Evolutionary conservation across 2,888 invertebrate genomes (phyloP).

Genomic region (Coleophora flavipennella): DNA sequence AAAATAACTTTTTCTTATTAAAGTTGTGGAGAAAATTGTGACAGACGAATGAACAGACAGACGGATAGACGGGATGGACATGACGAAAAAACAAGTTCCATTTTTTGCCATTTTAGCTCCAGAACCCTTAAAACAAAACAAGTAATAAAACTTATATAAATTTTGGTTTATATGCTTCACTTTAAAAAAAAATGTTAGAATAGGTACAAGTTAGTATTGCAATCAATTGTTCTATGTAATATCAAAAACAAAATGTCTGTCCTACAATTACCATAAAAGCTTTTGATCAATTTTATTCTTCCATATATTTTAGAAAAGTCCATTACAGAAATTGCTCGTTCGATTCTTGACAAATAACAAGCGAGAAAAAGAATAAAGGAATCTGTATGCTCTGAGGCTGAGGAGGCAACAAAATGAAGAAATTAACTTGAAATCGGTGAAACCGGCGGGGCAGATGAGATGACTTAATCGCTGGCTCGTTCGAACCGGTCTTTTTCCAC

Average conservation of each 20-base stretch:
- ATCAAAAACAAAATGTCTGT: conserved; percentile 7
- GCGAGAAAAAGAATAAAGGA: conserved; percentile 25
- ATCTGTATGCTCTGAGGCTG: conserved; percentile 12
- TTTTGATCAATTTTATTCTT: conserved; percentile 26
- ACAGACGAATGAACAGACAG: no score
- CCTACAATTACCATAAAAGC: conserved; percentile 30
- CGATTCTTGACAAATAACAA: conserved; percentile 33
- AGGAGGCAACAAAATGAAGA: conserved; percentile 54
- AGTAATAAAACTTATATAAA: no score
- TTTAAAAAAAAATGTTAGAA: no score
- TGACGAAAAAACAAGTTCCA: no score
- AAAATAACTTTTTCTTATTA: no score
- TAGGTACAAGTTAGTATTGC: no score
- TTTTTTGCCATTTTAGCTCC: no score
- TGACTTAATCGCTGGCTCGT: conserved; percentile 53
- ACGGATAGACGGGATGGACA: no score
- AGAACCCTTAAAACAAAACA: no score
- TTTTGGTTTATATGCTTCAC: no score
- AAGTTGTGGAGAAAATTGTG: no score
- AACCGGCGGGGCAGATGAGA: conserved; percentile 41
- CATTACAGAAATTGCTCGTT: conserved; percentile 61
- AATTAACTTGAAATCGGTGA: conserved; percentile 61
- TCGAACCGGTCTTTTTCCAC: conserved; percentile 43
- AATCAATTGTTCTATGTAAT: background rate
- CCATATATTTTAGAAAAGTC: conserved; percentile 23